These are phyloP conservation scores for Hydractinia symbiolongicarpus DNA, from an alignment of 30 jellyfish, hydroid and myxozoan genomes.

Conservation along the genomic window DNA sequence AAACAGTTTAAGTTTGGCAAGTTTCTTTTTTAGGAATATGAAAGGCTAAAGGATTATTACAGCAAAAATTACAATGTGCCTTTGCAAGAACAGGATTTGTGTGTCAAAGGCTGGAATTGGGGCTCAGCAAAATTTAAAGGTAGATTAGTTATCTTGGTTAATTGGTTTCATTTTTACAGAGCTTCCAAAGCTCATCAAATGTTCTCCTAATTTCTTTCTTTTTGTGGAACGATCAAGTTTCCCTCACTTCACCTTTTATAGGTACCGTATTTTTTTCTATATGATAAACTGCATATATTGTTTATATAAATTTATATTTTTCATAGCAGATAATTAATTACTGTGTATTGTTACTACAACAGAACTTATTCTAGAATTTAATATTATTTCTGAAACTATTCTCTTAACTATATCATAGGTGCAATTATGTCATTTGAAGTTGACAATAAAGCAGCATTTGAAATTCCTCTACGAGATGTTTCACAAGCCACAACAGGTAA, in stretches of 20 bases:
- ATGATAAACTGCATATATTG: too few relatives aligned
- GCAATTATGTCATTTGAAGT: constrained; percentile 83
- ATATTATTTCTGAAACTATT: too few relatives aligned
- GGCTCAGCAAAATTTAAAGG: constrained; percentile 75
- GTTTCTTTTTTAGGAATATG: constrained; percentile 57
- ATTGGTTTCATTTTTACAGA: too few relatives aligned
- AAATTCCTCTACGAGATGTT: constrained; percentile 84
- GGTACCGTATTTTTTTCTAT: too few relatives aligned
- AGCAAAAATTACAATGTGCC: constrained; percentile 44
- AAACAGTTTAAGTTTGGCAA: not conserved
- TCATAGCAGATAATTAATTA: too few relatives aligned
- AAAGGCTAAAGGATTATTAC: constrained; percentile 59
- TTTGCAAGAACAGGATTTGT: constrained; percentile 59
- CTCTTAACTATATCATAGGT: constrained; percentile 29
- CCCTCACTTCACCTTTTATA: too few relatives aligned
- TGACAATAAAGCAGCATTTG: constrained; percentile 95
- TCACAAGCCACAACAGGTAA: constrained; percentile 94
- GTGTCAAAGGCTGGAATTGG: constrained; percentile 96
- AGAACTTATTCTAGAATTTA: too few relatives aligned
- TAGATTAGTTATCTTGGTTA: constrained; percentile 11
- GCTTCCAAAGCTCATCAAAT: too few relatives aligned
- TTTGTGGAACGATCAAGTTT: not conserved
- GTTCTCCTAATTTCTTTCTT: not conserved
- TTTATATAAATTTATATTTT: too few relatives aligned
- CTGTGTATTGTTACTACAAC: too few relatives aligned